phyloP scores from a whole-genome alignment of 1,140 invertebrate genomes.

The Medauroidea extradentata region DNA sequence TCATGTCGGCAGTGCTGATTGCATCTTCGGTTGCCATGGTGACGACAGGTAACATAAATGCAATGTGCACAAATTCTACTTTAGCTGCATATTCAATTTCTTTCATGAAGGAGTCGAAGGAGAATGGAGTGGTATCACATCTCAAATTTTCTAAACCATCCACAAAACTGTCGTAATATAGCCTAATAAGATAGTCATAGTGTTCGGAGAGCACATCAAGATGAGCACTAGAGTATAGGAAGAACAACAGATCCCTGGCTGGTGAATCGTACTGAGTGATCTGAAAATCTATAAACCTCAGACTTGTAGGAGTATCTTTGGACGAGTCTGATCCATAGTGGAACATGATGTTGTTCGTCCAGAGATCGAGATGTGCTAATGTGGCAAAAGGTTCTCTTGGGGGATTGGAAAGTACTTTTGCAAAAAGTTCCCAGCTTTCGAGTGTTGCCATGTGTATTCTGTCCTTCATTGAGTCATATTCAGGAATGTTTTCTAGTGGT shows the following conservation, averaged over 20 bases:
- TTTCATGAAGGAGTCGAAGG: neutral
- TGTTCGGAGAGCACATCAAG: neutral
- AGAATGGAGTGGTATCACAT: neutral
- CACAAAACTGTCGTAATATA: constrained; percentile 1
- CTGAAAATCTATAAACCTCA: constrained; percentile 15
- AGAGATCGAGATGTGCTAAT: constrained; percentile 9
- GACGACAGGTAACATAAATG: no score
- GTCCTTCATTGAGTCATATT: neutral
- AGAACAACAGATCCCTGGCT: constrained; percentile 4
- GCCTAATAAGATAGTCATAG: neutral
- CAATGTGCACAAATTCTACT: neutral
- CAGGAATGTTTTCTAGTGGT: neutral
- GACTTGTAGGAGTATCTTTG: neutral
- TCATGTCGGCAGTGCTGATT: no score
- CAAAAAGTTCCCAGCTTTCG: neutral
- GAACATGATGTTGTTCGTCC: constrained; percentile 14
- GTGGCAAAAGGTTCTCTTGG: constrained; percentile 14
- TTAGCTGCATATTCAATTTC: neutral
- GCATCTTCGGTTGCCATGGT: no score
- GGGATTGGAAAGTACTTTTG: neutral
- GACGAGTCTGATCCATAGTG: neutral
- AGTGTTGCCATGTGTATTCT: neutral
- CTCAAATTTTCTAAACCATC: neutral
- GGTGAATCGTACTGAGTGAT: constrained; percentile 6
- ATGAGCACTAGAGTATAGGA: constrained; percentile 1